Conservation (phyloP, 2,113 vertebrate species). For the Cottus gobio region DNA sequence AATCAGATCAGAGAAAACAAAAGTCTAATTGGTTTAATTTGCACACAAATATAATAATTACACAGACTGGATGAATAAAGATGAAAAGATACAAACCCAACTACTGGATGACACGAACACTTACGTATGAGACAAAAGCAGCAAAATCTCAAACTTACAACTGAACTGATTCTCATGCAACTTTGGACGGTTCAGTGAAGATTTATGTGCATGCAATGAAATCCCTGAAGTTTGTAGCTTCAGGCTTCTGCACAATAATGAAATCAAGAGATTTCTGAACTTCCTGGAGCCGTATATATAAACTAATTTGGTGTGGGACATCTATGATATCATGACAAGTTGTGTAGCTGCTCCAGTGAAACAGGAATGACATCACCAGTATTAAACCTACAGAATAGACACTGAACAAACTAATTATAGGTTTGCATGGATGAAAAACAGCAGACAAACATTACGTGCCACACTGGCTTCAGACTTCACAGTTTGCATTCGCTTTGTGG, state of each 20-base stretch:
- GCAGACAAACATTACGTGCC: background rate
- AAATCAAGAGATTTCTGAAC: slow-evolving; percentile 16
- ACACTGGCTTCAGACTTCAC: slow-evolving; percentile 3
- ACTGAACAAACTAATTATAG: background rate
- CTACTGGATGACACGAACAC: too few species aligned
- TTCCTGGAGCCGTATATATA: background rate
- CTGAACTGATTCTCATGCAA: too few species aligned
- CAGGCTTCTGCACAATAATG: background rate
- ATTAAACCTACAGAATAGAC: background rate
- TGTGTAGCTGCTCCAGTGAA: background rate
- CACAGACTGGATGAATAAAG: background rate
- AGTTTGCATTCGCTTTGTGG: background rate
- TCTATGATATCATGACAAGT: background rate
- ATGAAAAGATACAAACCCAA: too few species aligned
- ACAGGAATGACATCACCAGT: background rate
- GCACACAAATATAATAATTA: slow-evolving; percentile 4
- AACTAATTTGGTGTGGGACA: background rate
- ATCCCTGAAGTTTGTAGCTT: background rate
- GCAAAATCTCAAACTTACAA: too few species aligned
- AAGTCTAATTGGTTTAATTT: slow-evolving; percentile 14
- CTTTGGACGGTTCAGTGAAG: background rate
- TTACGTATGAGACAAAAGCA: too few species aligned
- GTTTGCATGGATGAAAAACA: background rate
- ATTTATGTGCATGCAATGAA: background rate
- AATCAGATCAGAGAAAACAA: slow-evolving; percentile 1